Percentiles rank a stretch among this genome's conserved stretches.
phyloP scores from a whole-genome alignment of 2,888 invertebrate genomes.

The Dexiosoma caninum region DNA sequence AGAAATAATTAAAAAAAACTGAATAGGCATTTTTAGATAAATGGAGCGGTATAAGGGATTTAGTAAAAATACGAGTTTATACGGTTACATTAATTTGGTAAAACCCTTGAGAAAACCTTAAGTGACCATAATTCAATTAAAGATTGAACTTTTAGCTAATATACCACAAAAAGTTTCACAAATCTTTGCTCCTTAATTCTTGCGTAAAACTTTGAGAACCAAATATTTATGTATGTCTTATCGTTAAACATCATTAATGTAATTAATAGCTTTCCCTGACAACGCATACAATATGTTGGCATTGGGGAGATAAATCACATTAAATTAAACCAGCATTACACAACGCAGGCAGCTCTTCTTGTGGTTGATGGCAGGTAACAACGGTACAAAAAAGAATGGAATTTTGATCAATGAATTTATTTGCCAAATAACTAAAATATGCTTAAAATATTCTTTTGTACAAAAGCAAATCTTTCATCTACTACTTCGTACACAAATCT shows the following conservation, averaged over 20 bases:
- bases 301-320: conserved; percentile 10
- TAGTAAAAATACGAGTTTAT: too few species aligned
- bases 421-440: neutral
- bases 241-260: conserved; percentile 15
- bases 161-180: too few species aligned
- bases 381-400: too few species aligned
- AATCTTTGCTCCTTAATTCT: neutral
- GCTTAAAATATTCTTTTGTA: neutral
- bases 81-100: too few species aligned
- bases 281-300: too few species aligned
- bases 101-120: too few species aligned
- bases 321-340: neutral
- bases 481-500: neutral
- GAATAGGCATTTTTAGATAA: too few species aligned
- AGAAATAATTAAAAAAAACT: too few species aligned
- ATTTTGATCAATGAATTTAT: neutral
- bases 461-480: neutral
- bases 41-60: too few species aligned
- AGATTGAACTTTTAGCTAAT: too few species aligned
- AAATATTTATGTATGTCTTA: too few species aligned
- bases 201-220: neutral
- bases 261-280: conserved; percentile 13
- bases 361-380: neutral
- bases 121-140: too few species aligned
- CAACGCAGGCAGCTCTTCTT: neutral